These are phyloP conservation scores for Hofmannophila pseudospretella DNA, from an alignment of 2,888 invertebrate genomes.

Conservation along the genomic window DNA sequence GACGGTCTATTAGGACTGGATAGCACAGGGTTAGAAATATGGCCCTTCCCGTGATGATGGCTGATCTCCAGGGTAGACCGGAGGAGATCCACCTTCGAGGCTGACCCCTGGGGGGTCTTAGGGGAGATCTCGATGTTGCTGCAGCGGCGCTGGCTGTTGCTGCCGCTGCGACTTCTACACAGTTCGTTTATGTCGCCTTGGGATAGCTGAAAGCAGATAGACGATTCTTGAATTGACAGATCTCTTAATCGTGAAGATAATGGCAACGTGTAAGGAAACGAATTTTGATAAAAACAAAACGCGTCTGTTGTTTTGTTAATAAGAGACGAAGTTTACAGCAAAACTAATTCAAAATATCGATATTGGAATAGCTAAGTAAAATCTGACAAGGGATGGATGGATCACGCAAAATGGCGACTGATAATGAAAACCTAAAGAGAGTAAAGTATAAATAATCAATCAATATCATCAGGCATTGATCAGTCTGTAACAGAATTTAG, in stretches of 20 bases:
- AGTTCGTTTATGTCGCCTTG: constrained; percentile 73
- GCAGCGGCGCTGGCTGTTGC: constrained; percentile 73
- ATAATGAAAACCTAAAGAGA: no score
- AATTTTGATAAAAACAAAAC: no score
- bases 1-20: constrained; percentile 47
- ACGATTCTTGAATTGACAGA: no score
- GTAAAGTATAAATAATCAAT: no score
- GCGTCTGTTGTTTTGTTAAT: no score
- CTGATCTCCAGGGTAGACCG: constrained; percentile 84
- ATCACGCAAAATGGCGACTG: no score
- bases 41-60: constrained; percentile 72
- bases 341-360: not conserved
- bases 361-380: not conserved
- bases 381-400: not conserved
- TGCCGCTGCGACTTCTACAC: constrained; percentile 68
- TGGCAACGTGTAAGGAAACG: no score
- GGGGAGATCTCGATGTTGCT: constrained; percentile 74
- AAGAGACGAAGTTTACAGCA: no score
- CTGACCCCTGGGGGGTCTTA: constrained; percentile 61
- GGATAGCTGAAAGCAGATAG: constrained; percentile 57
- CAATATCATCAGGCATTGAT: no score
- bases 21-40: constrained; percentile 77
- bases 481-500: no score
- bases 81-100: constrained; percentile 81
- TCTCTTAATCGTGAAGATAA: no score